Conservation (phyloP, 1,140 invertebrate species). For the Papilio polytes region DNA sequence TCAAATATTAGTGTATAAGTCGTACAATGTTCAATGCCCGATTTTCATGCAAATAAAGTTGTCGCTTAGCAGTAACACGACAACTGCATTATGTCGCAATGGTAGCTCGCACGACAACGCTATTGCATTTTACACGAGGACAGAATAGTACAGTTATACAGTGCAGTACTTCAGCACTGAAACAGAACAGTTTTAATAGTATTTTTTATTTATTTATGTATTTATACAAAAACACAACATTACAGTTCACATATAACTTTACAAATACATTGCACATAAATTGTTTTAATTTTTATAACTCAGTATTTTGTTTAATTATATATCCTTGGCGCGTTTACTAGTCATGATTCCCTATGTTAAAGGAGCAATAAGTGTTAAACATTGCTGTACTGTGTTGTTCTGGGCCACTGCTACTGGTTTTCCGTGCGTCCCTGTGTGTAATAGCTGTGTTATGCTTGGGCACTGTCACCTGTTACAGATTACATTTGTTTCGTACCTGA, state of each 20-base stretch:
- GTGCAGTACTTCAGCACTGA: not conserved
- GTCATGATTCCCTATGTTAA: too few relatives aligned
- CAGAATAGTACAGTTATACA: not conserved
- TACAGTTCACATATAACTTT: too few relatives aligned
- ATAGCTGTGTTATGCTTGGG: not conserved
- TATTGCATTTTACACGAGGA: not conserved
- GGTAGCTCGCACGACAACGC: not conserved
- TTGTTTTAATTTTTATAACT: too few relatives aligned
- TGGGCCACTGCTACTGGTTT: not conserved
- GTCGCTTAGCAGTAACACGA: not conserved
- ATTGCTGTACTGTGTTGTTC: not conserved
- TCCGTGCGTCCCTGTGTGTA: not conserved
- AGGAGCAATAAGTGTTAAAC: too few relatives aligned
- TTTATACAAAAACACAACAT: too few relatives aligned
- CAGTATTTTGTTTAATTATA: too few relatives aligned
- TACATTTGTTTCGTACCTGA: not conserved
- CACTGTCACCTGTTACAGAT: not conserved
- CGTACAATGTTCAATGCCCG: not conserved
- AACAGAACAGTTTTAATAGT: too few relatives aligned
- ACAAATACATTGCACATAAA: too few relatives aligned
- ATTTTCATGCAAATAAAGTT: conserved; percentile 7
- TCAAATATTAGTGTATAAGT: not conserved
- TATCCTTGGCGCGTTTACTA: too few relatives aligned
- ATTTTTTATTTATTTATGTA: too few relatives aligned
- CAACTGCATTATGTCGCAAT: conserved; percentile 8